Evolutionary conservation across 2,797 vertebrate species (phyloP).

Genomic region (Ctenosaura bakeri): DNA sequence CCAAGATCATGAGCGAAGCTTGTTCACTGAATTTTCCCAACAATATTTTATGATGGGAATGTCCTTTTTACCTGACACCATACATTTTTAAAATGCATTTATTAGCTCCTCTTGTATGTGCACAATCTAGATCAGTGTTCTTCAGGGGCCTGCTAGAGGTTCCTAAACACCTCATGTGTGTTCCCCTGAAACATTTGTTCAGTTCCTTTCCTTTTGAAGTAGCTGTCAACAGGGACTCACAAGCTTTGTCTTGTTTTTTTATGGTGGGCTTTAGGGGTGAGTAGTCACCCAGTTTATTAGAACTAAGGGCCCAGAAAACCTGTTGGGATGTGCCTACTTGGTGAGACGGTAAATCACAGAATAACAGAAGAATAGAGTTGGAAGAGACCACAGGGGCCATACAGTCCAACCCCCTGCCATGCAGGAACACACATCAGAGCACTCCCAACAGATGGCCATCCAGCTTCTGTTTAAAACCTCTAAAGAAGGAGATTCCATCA

Average conservation of each 20-base stretch:
- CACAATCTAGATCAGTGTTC: neutral
- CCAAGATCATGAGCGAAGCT: neutral
- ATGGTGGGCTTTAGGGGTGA: neutral
- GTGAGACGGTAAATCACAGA: neutral
- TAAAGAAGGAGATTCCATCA: too few species aligned
- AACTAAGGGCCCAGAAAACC: neutral
- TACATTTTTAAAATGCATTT: conserved; percentile 26
- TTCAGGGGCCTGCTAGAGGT: neutral
- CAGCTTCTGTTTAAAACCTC: too few species aligned
- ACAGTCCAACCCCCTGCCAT: too few species aligned
- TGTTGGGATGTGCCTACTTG: neutral
- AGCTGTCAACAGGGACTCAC: neutral
- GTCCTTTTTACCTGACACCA: neutral
- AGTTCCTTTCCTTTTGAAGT: neutral
- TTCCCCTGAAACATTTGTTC: neutral
- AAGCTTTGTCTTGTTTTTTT: neutral
- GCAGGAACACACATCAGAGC: too few species aligned
- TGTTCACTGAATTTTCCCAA: neutral
- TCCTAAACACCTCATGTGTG: neutral
- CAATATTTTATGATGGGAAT: neutral
- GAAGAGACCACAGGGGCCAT: too few species aligned
- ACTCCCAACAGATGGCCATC: too few species aligned
- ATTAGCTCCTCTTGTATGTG: conserved; percentile 6
- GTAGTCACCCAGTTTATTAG: neutral
- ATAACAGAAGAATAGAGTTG: too few species aligned